phyloP scores from a whole-genome alignment of 2,113 vertebrate genomes.

The Chascanopsetta lugubris region DNA sequence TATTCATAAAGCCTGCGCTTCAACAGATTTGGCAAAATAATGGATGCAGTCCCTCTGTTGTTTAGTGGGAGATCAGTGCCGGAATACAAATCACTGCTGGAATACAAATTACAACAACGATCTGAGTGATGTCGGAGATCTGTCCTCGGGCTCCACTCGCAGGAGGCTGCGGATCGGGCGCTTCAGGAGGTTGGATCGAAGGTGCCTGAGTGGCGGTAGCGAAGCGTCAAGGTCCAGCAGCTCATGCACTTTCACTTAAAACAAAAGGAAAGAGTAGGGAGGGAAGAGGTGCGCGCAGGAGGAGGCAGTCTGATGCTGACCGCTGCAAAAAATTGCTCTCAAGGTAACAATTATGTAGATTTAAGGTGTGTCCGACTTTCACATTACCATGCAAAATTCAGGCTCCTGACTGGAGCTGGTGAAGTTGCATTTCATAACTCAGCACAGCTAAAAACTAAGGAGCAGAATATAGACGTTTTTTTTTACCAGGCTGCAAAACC shows the following conservation, averaged over 20 bases:
- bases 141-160: slow-evolving; percentile 22
- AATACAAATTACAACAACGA: slow-evolving; percentile 58
- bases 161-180: slow-evolving; percentile 14
- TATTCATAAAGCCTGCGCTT: slow-evolving; percentile 62
- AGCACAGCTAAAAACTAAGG: no score
- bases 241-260: slow-evolving; percentile 24
- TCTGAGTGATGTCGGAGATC: slow-evolving; percentile 28
- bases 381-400: not conserved
- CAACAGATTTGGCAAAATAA: slow-evolving; percentile 64
- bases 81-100: slow-evolving; percentile 63
- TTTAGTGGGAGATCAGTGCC: slow-evolving; percentile 24
- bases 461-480: no score
- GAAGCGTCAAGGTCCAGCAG: slow-evolving; percentile 43
- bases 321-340: slow-evolving; percentile 21
- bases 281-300: slow-evolving; percentile 15
- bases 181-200: slow-evolving; percentile 28
- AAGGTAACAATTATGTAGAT: slow-evolving; percentile 1
- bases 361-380: not conserved
- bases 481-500: no score
- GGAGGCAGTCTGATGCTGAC: slow-evolving; percentile 38
- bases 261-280: not conserved
- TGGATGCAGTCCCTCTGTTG: slow-evolving; percentile 45
- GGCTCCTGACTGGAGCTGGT: slow-evolving; percentile 2
- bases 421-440: not conserved
- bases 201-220: no score